Conservation (phyloP, 2,113 vertebrate species). For the Nicator chloris region DNA sequence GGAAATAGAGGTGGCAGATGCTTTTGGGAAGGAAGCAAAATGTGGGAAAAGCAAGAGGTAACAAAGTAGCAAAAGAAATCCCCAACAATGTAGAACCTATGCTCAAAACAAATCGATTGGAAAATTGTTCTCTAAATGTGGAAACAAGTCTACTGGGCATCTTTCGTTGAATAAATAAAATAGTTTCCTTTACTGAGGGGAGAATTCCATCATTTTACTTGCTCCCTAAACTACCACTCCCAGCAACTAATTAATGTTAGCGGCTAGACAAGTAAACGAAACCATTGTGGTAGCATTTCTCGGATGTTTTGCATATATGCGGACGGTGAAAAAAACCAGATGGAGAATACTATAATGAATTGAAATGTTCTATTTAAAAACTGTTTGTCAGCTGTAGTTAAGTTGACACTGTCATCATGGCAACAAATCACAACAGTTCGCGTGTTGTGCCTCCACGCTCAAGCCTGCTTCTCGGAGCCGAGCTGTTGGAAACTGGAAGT, state of each 20-base stretch:
- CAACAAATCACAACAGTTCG: constrained; percentile 75
- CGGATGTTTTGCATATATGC: constrained; percentile 50
- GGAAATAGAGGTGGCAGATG: constrained; percentile 38
- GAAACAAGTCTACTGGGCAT: not conserved
- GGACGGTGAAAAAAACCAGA: constrained; percentile 60
- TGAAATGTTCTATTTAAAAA: constrained; percentile 81
- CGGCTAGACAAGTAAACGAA: constrained; percentile 49
- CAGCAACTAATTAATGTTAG: constrained; percentile 40
- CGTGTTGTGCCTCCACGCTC: constrained; percentile 50
- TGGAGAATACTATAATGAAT: constrained; percentile 77
- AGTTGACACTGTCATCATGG: constrained; percentile 78
- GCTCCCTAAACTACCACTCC: constrained; percentile 25
- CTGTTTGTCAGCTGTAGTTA: constrained; percentile 79
- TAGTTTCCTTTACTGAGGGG: not conserved
- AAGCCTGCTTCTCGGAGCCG: not conserved
- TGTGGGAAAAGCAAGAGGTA: not conserved
- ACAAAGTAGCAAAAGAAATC: not conserved
- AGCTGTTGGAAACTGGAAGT: constrained; percentile 12
- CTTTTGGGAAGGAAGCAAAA: constrained; percentile 1
- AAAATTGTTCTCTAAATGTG: not conserved
- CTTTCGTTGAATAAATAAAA: not conserved
- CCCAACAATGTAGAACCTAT: not conserved
- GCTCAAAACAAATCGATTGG: not conserved
- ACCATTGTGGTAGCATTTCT: constrained; percentile 68
- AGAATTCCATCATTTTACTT: constrained; percentile 2